A percentile compares a stretch with the other conserved stretches of the same genome.
Conservation (phyloP, 2,113 vertebrate species). For the Delphinapterus leucas region DNA sequence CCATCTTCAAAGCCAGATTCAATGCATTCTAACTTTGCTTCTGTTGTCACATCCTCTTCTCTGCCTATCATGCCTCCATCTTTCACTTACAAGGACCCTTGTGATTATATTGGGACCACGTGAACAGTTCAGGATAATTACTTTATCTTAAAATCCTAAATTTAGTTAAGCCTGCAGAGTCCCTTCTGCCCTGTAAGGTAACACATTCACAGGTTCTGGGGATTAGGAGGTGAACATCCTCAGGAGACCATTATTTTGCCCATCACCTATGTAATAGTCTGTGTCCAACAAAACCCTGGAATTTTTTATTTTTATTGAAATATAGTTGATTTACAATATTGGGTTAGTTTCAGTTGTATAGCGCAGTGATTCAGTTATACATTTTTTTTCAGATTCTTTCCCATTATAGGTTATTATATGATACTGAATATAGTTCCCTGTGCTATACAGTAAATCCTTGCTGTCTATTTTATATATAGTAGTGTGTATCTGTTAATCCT, state of each 20-base stretch:
- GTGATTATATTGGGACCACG: background rate
- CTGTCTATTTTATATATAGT: background rate
- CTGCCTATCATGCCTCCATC: background rate
- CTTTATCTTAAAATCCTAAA: background rate
- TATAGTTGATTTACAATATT: background rate
- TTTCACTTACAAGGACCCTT: background rate
- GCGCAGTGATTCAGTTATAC: background rate
- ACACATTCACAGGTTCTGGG: background rate
- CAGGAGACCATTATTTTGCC: background rate
- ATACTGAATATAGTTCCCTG: background rate
- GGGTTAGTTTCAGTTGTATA: background rate
- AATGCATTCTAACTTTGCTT: background rate
- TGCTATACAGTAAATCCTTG: background rate
- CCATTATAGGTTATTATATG: background rate
- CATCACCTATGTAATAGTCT: background rate
- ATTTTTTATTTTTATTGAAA: background rate
- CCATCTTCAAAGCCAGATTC: background rate
- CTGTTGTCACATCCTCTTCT: rapidly evolving
- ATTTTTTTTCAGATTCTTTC: background rate
- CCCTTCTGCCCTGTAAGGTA: background rate
- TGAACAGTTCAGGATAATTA: background rate
- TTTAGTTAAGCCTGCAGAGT: background rate
- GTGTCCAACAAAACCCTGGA: background rate
- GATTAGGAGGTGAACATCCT: background rate
- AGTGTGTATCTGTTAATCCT: rapidly evolving